Conservation (phyloP, 2,113 vertebrate genomes). For the Psammodynastes pulverulentus region DNA sequence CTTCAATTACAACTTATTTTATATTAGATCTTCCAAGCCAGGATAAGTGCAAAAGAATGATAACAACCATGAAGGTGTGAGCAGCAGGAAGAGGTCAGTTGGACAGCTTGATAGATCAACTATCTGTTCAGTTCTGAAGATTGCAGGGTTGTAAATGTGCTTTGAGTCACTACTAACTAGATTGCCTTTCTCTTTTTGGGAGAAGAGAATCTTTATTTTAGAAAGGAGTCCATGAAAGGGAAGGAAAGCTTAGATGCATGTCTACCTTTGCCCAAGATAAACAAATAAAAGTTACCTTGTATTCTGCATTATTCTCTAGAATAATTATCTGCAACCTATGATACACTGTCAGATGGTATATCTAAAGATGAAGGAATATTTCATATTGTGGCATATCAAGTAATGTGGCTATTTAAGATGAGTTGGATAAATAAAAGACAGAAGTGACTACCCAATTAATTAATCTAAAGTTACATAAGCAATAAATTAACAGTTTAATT, state of each 20-base stretch:
- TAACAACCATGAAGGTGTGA: not conserved
- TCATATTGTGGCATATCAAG: not conserved
- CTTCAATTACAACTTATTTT: not conserved
- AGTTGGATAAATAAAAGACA: slow-evolving; percentile 7
- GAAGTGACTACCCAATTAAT: slow-evolving; percentile 10
- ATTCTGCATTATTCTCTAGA: not conserved
- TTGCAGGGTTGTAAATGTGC: not conserved
- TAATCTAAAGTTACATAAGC: not conserved
- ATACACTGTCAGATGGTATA: not conserved
- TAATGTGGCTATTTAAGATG: not conserved
- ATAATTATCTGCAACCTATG: not conserved
- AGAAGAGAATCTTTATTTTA: not conserved
- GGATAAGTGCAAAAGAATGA: not conserved
- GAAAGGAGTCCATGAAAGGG: not conserved
- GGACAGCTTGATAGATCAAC: not conserved
- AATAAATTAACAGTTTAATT: not conserved
- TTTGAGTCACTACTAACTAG: not conserved
- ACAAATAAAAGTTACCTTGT: not conserved
- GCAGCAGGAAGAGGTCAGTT: not conserved
- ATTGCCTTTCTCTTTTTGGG: not conserved
- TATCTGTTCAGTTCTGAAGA: not conserved
- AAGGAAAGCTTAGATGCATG: not conserved
- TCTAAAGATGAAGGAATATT: not conserved
- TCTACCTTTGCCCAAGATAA: not conserved
- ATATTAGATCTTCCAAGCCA: not conserved